A percentile compares a stretch with the other conserved stretches of the same genome.
phyloP scores from a whole-genome alignment of 2,113 vertebrate species.

The Chauna torquata region DNA sequence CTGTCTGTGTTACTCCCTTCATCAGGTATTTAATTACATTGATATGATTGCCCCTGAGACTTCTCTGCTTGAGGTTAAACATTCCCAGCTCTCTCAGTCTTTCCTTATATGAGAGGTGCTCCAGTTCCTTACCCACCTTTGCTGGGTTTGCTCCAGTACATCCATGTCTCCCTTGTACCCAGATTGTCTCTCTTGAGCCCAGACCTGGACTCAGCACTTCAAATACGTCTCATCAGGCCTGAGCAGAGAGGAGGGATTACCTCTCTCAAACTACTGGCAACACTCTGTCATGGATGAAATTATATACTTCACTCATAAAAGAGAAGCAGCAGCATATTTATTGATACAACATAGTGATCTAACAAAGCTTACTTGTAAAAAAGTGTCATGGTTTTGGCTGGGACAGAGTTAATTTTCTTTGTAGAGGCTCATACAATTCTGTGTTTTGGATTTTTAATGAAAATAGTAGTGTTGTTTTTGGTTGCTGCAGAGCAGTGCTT shows the following conservation, averaged over 20 bases:
- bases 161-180: background rate
- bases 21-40: background rate
- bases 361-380: too few relatives aligned
- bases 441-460: too few relatives aligned
- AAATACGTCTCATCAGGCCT: background rate
- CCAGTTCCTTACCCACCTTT: background rate
- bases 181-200: background rate
- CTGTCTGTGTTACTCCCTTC: background rate
- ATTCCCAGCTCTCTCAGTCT: background rate
- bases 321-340: too few relatives aligned
- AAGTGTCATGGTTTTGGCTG: too few relatives aligned
- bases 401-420: too few relatives aligned
- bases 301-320: too few relatives aligned
- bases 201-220: background rate
- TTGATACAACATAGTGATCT: too few relatives aligned
- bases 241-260: background rate
- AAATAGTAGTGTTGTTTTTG: too few relatives aligned
- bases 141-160: background rate
- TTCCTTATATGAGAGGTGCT: background rate
- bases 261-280: background rate
- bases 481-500: too few relatives aligned
- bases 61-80: background rate
- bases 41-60: background rate
- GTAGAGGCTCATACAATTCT: too few relatives aligned
- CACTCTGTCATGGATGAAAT: background rate